Percentiles rank a stretch among this genome's conserved stretches.
Conservation (phyloP, 1,140 invertebrate genomes). For the Kradibia gibbosae region DNA sequence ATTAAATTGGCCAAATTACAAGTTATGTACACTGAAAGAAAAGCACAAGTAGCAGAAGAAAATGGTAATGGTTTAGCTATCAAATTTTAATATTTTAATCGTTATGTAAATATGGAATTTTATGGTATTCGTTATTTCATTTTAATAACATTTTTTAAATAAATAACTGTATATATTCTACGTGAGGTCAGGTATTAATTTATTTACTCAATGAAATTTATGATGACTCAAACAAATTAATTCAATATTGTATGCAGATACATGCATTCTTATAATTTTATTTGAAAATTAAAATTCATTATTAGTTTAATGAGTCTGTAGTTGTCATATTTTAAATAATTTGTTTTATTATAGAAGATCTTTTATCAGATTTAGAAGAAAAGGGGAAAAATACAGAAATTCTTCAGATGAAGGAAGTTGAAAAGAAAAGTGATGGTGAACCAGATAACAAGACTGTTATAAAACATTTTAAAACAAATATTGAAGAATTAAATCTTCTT, state of each 20-base stretch:
- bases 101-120: background rate
- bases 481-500: constrained; percentile 61
- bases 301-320: too few species aligned
- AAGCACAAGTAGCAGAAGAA: constrained; percentile 53
- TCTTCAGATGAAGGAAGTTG: constrained; percentile 37
- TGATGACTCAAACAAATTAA: too few species aligned
- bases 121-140: too few species aligned
- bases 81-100: background rate
- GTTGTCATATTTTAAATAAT: too few species aligned
- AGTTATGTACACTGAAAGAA: constrained; percentile 51
- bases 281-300: too few species aligned
- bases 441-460: constrained; percentile 20
- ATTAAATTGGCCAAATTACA: constrained; percentile 60
- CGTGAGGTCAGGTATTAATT: too few species aligned
- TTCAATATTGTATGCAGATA: too few species aligned
- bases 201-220: too few species aligned
- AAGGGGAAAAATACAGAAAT: constrained; percentile 33
- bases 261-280: too few species aligned
- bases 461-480: constrained; percentile 56
- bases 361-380: constrained; percentile 46
- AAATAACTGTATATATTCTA: too few species aligned
- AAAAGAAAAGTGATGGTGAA: constrained; percentile 37
- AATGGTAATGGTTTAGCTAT: constrained; percentile 54
- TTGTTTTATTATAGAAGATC: constrained; percentile 53
- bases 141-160: background rate